Conservation (phyloP, 2,797 vertebrate species). For the Allobates femoralis region DNA sequence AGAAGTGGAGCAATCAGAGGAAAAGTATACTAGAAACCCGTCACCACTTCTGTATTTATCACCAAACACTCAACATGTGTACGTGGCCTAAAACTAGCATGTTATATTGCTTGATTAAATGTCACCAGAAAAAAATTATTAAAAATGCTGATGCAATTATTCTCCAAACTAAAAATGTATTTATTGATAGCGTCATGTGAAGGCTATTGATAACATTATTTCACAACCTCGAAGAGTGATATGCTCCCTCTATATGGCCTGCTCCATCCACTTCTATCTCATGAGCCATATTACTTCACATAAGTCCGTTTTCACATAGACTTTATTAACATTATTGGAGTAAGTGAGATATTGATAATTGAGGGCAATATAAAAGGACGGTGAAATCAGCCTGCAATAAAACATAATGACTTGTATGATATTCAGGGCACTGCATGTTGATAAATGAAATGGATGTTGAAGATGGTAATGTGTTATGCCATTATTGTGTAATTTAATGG, state of each 20-base stretch:
- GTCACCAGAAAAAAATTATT: neutral
- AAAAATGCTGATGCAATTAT: neutral
- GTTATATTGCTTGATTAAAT: neutral
- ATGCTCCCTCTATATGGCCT: neutral
- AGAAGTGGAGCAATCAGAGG: too few relatives aligned
- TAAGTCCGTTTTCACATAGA: neutral
- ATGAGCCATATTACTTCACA: neutral
- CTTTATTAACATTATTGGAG: conserved; percentile 16
- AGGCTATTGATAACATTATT: neutral
- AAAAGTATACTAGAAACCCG: too few relatives aligned
- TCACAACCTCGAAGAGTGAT: neutral
- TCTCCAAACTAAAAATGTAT: neutral
- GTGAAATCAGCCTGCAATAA: conserved; percentile 20
- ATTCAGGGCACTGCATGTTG: conserved; percentile 10
- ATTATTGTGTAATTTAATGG: conserved; percentile 13
- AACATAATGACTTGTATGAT: conserved; percentile 18
- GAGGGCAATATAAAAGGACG: conserved; percentile 24
- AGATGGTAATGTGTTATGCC: conserved; percentile 20
- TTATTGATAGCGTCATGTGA: neutral
- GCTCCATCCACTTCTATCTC: neutral
- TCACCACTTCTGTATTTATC: too few relatives aligned
- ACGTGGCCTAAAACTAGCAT: neutral
- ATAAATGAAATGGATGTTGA: conserved; percentile 11
- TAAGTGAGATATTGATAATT: conserved; percentile 15
- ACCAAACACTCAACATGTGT: too few relatives aligned